Conservation (phyloP, 53 echinoderm and acorn worm genomes). For the Arbacia lixula region DNA sequence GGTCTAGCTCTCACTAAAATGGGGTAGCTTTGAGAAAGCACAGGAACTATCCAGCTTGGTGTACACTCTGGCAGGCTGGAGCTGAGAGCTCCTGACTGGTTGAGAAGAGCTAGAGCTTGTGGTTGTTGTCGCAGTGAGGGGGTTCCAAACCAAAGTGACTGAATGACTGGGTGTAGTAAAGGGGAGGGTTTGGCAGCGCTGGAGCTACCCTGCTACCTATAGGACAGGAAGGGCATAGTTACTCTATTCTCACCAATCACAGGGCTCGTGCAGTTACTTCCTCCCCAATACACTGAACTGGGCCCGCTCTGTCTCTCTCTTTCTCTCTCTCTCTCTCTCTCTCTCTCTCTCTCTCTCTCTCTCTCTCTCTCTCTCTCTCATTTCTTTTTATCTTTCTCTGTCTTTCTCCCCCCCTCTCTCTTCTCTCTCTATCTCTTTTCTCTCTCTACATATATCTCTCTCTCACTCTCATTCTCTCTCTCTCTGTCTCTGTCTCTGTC, state of each 20-base stretch:
- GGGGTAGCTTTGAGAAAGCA: no score
- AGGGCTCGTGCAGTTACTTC: slow-evolving; percentile 28
- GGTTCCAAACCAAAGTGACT: no score
- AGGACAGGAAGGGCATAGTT: slow-evolving; percentile 40
- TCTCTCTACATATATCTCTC: background rate
- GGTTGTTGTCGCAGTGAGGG: no score
- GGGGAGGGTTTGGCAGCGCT: background rate
- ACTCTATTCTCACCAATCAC: slow-evolving; percentile 45
- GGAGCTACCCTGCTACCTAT: slow-evolving; percentile 4
- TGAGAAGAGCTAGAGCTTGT: no score
- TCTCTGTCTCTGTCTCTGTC: background rate
- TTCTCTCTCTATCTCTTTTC: no score
- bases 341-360: background rate
- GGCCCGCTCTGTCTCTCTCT: background rate
- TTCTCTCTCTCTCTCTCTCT: background rate
- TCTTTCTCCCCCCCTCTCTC: no score
- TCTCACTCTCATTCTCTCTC: background rate
- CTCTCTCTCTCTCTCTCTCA: no score
- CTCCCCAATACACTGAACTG: slow-evolving; percentile 11
- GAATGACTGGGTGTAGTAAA: background rate
- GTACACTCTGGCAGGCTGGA: no score
- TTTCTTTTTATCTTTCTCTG: no score
- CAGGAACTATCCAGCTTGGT: no score
- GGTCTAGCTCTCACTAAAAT: no score
- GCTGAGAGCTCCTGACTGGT: no score